Evolutionary conservation across 2,888 invertebrate species (phyloP).

Genomic region (Lasioglossum zephyrum): DNA sequence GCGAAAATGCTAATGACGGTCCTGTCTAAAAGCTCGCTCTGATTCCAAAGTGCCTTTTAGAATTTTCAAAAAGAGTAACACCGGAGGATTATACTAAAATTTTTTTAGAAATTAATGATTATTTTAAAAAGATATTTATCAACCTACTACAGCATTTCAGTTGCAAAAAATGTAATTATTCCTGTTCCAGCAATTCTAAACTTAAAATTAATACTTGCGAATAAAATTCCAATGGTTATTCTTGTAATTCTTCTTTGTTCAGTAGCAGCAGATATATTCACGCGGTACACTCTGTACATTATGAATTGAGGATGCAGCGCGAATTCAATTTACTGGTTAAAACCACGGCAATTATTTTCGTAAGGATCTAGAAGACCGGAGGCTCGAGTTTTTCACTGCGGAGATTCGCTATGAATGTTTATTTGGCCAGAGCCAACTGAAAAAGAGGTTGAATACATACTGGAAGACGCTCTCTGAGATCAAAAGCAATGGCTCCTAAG

Average conservation of each 20-base stretch:
- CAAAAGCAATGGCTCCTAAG: neutral
- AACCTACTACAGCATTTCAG: no score
- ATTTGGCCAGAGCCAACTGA: slow-evolving; percentile 1
- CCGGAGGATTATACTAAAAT: no score
- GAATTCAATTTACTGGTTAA: neutral
- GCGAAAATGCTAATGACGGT: neutral
- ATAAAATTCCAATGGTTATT: neutral
- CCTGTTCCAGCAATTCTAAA: neutral
- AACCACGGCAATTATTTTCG: neutral
- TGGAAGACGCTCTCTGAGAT: slow-evolving; percentile 5
- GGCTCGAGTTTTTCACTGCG: neutral
- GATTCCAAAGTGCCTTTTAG: neutral
- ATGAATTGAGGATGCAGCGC: neutral
- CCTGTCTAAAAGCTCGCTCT: neutral
- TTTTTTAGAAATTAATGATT: no score
- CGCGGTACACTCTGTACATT: neutral
- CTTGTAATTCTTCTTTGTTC: neutral
- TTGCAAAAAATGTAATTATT: neutral
- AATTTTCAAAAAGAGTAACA: neutral
- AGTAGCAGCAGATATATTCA: neutral
- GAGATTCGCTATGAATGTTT: neutral
- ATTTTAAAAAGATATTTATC: no score
- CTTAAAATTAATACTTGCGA: neutral
- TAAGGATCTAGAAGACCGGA: neutral
- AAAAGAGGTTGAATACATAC: slow-evolving; percentile 4